phyloP scores from a whole-genome alignment of 2,888 invertebrate species.

The Allophyes oxyacanthae region DNA sequence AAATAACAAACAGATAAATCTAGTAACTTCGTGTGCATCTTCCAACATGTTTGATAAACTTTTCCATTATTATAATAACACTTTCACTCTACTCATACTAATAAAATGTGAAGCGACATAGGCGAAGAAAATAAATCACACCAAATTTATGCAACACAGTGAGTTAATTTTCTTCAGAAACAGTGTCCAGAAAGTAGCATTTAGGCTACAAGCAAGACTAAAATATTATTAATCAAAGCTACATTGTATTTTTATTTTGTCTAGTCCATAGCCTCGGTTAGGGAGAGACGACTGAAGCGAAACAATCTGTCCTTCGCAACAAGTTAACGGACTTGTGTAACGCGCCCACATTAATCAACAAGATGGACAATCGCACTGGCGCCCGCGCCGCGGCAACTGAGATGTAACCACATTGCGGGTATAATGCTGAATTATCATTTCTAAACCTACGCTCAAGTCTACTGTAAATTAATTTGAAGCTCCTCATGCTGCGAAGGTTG shows the following conservation, averaged over 20 bases:
- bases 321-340: constrained; percentile 72
- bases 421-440: constrained; percentile 38
- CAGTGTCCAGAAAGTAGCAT: constrained; percentile 4
- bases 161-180: constrained; percentile 13
- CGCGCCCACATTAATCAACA: constrained; percentile 78
- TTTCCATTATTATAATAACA: background rate
- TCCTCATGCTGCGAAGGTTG: constrained; percentile 12
- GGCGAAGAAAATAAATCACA: background rate
- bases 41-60: constrained; percentile 1
- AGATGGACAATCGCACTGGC: constrained; percentile 67
- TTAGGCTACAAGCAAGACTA: constrained; percentile 31
- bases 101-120: background rate
- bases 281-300: constrained; percentile 63
- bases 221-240: constrained; percentile 72
- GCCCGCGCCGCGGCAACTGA: constrained; percentile 60
- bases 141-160: constrained; percentile 1
- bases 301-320: constrained; percentile 74
- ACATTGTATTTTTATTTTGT: constrained; percentile 66
- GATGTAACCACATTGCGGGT: constrained; percentile 45
- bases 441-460: constrained; percentile 11
- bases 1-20: constrained; percentile 10
- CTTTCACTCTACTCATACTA: background rate
- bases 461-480: constrained; percentile 30
- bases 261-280: constrained; percentile 60
- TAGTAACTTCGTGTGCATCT: constrained; percentile 2